phyloP scores from a whole-genome alignment of 2,113 vertebrate species.

The Pungitius pungitius region DNA sequence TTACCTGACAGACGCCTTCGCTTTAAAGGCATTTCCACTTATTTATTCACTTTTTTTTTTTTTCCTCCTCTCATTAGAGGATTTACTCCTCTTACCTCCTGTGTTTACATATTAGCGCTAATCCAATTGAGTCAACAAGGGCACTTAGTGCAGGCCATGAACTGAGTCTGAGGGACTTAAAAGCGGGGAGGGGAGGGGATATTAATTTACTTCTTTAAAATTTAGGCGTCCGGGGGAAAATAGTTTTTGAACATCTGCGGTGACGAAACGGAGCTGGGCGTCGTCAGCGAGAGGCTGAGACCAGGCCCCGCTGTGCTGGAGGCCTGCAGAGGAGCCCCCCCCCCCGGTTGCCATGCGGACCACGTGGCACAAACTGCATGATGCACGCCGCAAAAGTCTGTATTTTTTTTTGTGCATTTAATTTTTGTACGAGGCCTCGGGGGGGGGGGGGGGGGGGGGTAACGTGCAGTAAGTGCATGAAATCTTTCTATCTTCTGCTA shows the following conservation, averaged over 20 bases:
- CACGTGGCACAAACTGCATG: slow-evolving; percentile 6
- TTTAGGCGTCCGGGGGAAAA: slow-evolving; percentile 80
- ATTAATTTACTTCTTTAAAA: slow-evolving; percentile 84
- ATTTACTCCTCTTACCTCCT: slow-evolving; percentile 85
- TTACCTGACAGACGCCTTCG: slow-evolving; percentile 69
- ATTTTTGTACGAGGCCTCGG: slow-evolving; percentile 23
- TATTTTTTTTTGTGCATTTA: slow-evolving; percentile 34
- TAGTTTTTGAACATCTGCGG: slow-evolving; percentile 81
- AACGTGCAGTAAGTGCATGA: neutral
- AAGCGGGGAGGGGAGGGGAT: slow-evolving; percentile 79
- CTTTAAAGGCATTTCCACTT: slow-evolving; percentile 80
- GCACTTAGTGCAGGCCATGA: slow-evolving; percentile 84
- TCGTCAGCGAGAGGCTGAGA: slow-evolving; percentile 67
- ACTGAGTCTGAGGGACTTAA: slow-evolving; percentile 79
- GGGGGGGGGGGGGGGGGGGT: slow-evolving; percentile 13
- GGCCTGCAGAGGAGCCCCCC: slow-evolving; percentile 78
- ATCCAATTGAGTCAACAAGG: slow-evolving; percentile 89
- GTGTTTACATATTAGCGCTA: slow-evolving; percentile 87
- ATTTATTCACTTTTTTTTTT: slow-evolving; percentile 78
- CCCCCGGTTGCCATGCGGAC: slow-evolving; percentile 49
- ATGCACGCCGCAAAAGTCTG: slow-evolving; percentile 12
- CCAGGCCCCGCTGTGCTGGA: slow-evolving; percentile 35
- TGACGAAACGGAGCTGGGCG: slow-evolving; percentile 78
- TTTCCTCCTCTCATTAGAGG: slow-evolving; percentile 79
- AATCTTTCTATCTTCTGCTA: slow-evolving; percentile 6